Percentiles rank a stretch among this genome's conserved stretches.
Conservation (phyloP, 2,888 invertebrate species). For the Pheosia gnoma region DNA sequence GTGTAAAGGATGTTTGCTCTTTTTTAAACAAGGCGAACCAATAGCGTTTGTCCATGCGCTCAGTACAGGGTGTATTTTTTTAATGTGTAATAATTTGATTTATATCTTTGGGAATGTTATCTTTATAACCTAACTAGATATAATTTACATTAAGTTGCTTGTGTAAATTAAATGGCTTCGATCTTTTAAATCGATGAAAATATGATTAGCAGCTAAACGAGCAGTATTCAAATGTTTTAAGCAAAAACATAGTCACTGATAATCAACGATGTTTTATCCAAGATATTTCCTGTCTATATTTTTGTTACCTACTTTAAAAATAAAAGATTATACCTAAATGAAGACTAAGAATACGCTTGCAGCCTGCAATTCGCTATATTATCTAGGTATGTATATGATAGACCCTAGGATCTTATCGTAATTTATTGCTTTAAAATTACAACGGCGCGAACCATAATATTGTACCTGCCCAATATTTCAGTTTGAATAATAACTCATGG, state of each 20-base stretch:
- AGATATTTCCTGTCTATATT: too few species aligned
- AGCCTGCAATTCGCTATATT: background rate
- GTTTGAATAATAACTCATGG: constrained; percentile 26
- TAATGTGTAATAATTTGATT: too few species aligned
- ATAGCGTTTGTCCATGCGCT: too few species aligned
- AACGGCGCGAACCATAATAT: constrained; percentile 11
- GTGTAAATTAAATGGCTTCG: constrained; percentile 14
- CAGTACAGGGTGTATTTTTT: too few species aligned
- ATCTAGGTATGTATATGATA: background rate
- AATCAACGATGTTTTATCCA: too few species aligned
- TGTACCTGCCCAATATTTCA: constrained; percentile 13
- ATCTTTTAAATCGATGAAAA: constrained; percentile 8
- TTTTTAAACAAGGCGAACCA: too few species aligned
- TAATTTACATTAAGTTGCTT: background rate
- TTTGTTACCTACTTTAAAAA: too few species aligned
- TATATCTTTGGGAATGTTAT: too few species aligned
- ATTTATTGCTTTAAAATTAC: background rate
- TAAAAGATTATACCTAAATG: too few species aligned
- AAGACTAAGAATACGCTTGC: background rate
- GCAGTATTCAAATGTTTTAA: background rate
- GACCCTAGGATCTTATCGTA: background rate
- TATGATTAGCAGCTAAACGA: constrained; percentile 5
- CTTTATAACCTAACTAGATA: background rate
- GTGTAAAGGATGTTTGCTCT: too few species aligned
- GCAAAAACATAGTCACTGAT: too few species aligned